Base-by-base conservation (phyloP, 2,113 vertebrate species). In the Daphoenositta chrysoptera region DNA sequence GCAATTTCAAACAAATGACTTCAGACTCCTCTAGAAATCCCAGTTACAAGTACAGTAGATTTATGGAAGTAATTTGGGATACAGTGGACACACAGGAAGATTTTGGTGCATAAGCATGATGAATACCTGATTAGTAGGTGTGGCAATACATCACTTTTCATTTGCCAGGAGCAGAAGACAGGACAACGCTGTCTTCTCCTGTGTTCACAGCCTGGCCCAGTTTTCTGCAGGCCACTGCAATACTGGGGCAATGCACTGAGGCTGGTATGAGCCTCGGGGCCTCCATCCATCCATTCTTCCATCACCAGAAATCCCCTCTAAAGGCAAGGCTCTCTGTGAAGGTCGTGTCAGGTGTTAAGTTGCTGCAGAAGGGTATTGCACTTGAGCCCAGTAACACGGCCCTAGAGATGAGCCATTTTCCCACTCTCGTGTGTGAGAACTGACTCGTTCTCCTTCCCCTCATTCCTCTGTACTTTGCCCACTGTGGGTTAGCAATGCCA, bases 351-450 rank as follows among this genome's bases (percentile, higher is more conserved):
- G 23, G 42, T 45, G 22, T 51, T 39, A 35, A 45, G 48, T 2
- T 56, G 57, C 28, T 44, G 57, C 5, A 64, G 71, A 79, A 2
- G 35, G 7, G 4, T 68, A 18, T 35, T 68, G 26, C 56, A 37
- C 37, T 28, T 31, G 21, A 89, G 37, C 48, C 80, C 54, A 63
- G 66, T 16, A 54, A 51, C 11, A 69, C 30, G 16, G 12, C 15
- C 18, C 50, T 22, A 21, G 79, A 35, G 7, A 68, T 26, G 27
- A 71, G 22, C 13, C 4, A 5, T 30, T 82, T 68, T 48, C 16
- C 21, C 21, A 50, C 0, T 0, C 7, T 44, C 13, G 0, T 26
- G 22, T 15, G 10, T 33, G n/a, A n/a, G 15, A 35, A 37, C 17
- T 58, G 50, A 27, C 22, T 18, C 13, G 4, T 66, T 69, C 24